Percentiles rank a stretch among this genome's conserved stretches.
Conservation (phyloP, 23 tunicate genomes). For the Styela plicata region DNA sequence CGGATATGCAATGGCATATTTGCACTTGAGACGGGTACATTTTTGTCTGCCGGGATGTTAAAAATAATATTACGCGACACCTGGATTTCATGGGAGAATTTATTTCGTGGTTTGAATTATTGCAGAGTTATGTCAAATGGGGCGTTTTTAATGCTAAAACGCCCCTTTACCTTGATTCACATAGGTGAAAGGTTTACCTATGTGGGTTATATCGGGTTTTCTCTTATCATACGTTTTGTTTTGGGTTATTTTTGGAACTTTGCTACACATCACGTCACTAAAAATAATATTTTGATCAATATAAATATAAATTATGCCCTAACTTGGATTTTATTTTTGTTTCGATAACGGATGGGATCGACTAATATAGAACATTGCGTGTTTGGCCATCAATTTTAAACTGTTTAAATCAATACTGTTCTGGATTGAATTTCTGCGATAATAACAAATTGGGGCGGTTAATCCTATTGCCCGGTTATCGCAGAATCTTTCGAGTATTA, state of each 20-base stretch:
- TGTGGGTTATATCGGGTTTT: too few relatives aligned
- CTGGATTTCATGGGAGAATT: too few relatives aligned
- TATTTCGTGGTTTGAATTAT: too few relatives aligned
- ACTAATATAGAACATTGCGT: background rate
- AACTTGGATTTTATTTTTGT: background rate
- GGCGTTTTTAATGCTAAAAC: too few relatives aligned
- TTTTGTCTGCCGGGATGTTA: too few relatives aligned
- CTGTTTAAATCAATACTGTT: background rate
- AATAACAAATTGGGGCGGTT: background rate
- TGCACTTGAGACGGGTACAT: too few relatives aligned
- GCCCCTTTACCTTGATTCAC: too few relatives aligned
- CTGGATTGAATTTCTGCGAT: background rate
- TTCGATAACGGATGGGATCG: background rate
- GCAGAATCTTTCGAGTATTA: background rate
- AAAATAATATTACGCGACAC: too few relatives aligned
- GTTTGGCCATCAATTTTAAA: background rate
- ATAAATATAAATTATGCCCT: background rate
- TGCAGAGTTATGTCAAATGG: too few relatives aligned
- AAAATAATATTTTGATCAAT: background rate
- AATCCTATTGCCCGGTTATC: background rate
- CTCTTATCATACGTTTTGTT: background rate
- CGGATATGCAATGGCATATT: too few relatives aligned
- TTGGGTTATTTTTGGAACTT: background rate
- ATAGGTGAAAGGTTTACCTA: too few relatives aligned
- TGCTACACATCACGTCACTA: background rate